phyloP scores from a whole-genome alignment of 2,888 invertebrate species.

The Eulithis testata region DNA sequence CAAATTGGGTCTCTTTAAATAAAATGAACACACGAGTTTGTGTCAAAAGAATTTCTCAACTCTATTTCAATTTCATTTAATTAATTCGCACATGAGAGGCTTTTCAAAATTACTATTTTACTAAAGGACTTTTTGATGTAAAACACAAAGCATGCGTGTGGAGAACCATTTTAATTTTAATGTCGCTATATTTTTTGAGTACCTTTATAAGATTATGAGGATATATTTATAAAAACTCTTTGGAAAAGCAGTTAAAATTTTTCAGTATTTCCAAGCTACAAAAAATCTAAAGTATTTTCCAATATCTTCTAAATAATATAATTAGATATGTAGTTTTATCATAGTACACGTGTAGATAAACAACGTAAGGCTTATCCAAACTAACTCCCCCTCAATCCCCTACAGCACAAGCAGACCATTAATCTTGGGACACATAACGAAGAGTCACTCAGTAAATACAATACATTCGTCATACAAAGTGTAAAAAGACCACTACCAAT shows the following conservation, averaged over 20 bases:
- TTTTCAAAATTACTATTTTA: background rate
- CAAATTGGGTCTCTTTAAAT: constrained; percentile 80
- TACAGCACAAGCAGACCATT: constrained; percentile 35
- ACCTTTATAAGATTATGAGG: no score
- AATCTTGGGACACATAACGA: constrained; percentile 29
- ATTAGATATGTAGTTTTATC: no score
- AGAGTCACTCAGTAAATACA: constrained; percentile 9
- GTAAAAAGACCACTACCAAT: no score
- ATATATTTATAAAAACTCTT: no score
- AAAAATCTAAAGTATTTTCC: no score
- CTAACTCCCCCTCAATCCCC: constrained; percentile 29
- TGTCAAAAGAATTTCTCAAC: constrained; percentile 51
- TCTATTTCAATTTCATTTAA: constrained; percentile 37
- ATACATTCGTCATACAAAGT: background rate
- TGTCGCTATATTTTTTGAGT: no score
- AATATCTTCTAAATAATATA: no score
- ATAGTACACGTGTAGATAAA: constrained; percentile 7
- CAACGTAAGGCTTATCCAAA: constrained; percentile 24
- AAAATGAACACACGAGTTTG: constrained; percentile 58
- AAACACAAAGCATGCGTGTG: background rate
- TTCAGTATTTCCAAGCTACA: no score
- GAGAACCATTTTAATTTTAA: background rate
- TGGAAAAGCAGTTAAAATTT: no score
- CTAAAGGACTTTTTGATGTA: background rate
- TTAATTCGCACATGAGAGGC: background rate